phyloP scores from a whole-genome alignment of 2,888 invertebrate genomes.

The Lithodes maja region DNA sequence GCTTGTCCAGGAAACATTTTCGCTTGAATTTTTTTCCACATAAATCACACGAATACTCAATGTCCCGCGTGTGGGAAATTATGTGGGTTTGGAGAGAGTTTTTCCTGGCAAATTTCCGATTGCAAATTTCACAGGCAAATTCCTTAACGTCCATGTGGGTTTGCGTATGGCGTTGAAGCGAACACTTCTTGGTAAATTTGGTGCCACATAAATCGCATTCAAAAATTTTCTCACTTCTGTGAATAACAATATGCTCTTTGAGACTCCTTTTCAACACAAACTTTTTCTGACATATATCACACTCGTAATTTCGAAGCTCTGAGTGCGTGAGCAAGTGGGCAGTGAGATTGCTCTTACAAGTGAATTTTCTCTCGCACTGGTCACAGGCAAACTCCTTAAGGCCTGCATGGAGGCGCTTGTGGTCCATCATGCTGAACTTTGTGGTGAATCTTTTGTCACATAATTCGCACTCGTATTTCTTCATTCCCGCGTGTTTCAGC shows the following conservation, averaged over 20 bases:
- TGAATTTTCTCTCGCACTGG: neutral
- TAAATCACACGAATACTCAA: too few species aligned
- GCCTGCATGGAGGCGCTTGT: neutral
- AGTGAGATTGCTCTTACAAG: neutral
- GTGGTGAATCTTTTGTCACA: neutral
- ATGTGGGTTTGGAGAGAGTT: too few species aligned
- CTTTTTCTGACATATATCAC: neutral
- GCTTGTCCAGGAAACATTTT: too few species aligned
- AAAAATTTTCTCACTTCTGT: too few species aligned
- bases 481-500: neutral
- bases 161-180: too few species aligned
- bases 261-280: neutral
- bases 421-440: neutral
- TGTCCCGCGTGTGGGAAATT: too few species aligned
- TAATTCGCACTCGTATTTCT: neutral
- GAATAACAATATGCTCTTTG: neutral
- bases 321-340: neutral
- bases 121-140: too few species aligned
- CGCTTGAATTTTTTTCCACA: too few species aligned
- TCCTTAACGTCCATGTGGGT: too few species aligned
- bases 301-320: neutral
- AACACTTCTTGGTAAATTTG: too few species aligned
- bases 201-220: too few species aligned
- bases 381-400: neutral
- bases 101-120: too few species aligned